Evolutionary conservation across 2,797 vertebrate species (phyloP), one percentile per base, ranked within the genome.

Genomic region (Acropternis orthonyx): DNA sequence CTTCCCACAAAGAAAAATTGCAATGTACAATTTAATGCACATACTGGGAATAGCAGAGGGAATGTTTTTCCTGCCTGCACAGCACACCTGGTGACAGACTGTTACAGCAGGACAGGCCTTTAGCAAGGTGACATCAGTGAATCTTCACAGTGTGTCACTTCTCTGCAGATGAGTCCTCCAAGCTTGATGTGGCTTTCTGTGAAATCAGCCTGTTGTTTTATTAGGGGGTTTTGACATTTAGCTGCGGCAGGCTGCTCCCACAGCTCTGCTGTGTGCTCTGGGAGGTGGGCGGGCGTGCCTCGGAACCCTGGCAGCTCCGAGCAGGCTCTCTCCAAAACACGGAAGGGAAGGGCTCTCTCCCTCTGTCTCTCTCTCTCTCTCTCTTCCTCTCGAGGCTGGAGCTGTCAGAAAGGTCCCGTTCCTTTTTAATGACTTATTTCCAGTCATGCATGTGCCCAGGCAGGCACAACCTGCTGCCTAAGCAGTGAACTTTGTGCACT

Each of bases 401-500:
- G 89, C 81, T 78, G 30, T 76, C 28, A 22, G 59, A 78, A 86
- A 52, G 27, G 67, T 78, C 9, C 30, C 2, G 2, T 74, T 79
- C 49, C 83, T 88, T 81, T 71, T 68, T 78, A 34, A 28, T 54
- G 55, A 52, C 71, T 95, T 41, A 6, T 22, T 93, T 62, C 54
- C 73, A 83, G 85, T 89, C 78, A 34, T 44, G 85, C 74, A 10
- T 56, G 41, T 76, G 78, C 63, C 88, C 80, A 78, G 80, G 7
- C 59, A 56, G 76, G 44, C 80, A 39, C 77, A 92, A 83, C 86
- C 59, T 93, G 92, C 90, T 91, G 77, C 75, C 84, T 76, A 63
- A 95, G 92, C 93, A 83, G 54, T 91, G 92, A 91, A 74, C 89
- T 96, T 94, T 94, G 90, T 48, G 85, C 84, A 6, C 52, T 65